A percentile compares a stretch with the other conserved stretches of the same genome.
Conservation (phyloP, 2,113 vertebrate genomes). For the Anhinga rufa region DNA sequence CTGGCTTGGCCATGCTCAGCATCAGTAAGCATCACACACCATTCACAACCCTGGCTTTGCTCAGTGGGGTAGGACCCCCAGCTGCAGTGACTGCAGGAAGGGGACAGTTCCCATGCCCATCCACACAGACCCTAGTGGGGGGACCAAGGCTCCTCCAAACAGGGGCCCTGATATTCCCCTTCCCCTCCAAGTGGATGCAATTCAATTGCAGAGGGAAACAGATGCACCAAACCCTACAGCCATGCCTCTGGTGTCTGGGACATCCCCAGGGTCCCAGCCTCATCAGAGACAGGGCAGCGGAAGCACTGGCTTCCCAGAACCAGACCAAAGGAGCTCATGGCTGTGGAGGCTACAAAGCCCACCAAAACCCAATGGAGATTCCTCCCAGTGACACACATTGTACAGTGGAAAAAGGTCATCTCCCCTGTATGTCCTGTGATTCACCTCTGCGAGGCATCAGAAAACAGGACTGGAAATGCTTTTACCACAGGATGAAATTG, state of each 20-base stretch:
- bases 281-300: neutral
- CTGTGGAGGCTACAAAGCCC: neutral
- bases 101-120: fast-evolving
- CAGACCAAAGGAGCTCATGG: neutral
- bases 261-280: neutral
- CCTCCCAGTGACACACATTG: neutral
- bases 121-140: neutral
- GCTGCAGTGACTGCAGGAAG: neutral
- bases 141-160: neutral
- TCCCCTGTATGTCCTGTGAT: fast-evolving
- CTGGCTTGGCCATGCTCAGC: fast-evolving
- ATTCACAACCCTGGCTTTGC: neutral
- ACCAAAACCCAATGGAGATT: neutral
- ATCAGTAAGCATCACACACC: neutral
- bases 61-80: fast-evolving
- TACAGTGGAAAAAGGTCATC: too few species aligned
- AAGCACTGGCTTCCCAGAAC: neutral
- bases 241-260: too few species aligned
- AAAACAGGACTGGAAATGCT: neutral
- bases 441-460: neutral
- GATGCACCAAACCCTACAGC: neutral
- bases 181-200: neutral
- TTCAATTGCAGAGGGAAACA: neutral
- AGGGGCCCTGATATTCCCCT: neutral
- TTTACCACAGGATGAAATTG: neutral